These are phyloP conservation scores for Limnothrissa miodon DNA, from an alignment of 2,113 vertebrate genomes.

Conservation along the genomic window DNA sequence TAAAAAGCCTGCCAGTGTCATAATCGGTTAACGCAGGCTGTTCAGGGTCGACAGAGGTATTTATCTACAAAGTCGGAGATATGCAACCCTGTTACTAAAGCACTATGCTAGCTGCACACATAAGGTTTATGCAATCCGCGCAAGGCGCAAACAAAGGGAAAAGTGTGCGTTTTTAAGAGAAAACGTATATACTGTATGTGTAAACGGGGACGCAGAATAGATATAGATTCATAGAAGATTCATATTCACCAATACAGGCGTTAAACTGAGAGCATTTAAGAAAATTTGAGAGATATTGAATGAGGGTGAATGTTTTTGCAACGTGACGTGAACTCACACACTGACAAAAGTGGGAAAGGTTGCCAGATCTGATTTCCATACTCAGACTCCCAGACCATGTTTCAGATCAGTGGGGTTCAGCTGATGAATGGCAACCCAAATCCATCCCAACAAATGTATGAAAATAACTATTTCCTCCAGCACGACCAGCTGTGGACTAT, in stretches of 20 bases:
- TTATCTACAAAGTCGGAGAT: neutral
- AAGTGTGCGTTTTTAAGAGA: no score
- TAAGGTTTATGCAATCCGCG: no score
- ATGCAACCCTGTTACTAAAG: neutral
- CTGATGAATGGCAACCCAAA: neutral
- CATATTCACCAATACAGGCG: no score
- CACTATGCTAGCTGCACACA: no score
- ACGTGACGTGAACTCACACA: neutral
- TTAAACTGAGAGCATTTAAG: neutral
- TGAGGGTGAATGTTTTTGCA: no score
- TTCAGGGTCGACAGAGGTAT: neutral
- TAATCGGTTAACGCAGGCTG: neutral
- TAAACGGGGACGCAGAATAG: no score
- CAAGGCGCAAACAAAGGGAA: no score
- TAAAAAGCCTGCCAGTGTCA: neutral
- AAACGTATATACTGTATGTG: no score
- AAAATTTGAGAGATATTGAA: neutral
- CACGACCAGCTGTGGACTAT: neutral
- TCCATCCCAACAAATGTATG: neutral
- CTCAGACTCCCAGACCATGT: neutral
- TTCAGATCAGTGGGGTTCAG: neutral
- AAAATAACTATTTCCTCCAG: neutral
- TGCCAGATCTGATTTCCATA: neutral
- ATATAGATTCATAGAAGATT: no score
- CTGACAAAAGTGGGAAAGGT: neutral